Evolutionary conservation across 2,113 vertebrate genomes (phyloP).

Genomic region (Notechis scutatus): DNA sequence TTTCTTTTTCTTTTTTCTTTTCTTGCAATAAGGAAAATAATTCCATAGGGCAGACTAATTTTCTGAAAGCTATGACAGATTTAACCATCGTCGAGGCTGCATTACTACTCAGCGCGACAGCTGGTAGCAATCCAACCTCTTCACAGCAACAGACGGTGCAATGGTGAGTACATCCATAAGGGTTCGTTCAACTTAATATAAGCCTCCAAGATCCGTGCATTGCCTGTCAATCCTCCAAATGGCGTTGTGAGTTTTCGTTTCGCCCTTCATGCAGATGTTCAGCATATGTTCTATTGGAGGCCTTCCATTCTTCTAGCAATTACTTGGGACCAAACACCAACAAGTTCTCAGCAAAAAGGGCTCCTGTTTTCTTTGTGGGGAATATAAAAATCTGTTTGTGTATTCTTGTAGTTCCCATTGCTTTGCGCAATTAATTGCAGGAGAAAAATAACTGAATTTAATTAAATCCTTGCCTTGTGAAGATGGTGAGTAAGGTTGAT

Average conservation of each 20-base stretch:
- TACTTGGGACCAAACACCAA: conserved; percentile 9
- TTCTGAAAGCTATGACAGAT: conserved; percentile 60
- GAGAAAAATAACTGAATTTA: background rate
- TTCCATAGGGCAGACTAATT: conserved; percentile 53
- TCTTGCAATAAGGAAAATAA: conserved; percentile 48
- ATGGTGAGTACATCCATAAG: conserved; percentile 45
- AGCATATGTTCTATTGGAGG: background rate
- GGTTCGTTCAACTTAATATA: conserved; percentile 55
- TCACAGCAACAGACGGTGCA: conserved; percentile 45
- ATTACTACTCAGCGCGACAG: conserved; percentile 55
- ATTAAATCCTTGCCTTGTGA: background rate
- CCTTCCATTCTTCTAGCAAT: background rate
- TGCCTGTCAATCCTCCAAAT: conserved; percentile 43
- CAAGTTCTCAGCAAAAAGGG: background rate
- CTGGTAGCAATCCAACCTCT: conserved; percentile 58
- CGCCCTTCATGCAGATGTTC: background rate
- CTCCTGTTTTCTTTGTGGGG: background rate
- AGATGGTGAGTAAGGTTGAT: background rate
- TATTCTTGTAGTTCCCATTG: background rate
- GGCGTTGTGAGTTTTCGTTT: background rate
- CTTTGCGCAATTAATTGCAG: background rate
- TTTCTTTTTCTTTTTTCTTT: conserved; percentile 11
- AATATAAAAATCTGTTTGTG: background rate
- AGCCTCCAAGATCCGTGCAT: conserved; percentile 48
- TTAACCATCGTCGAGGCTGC: conserved; percentile 58